A percentile compares a stretch with the other conserved stretches of the same genome.
phyloP scores from a whole-genome alignment of 2,113 vertebrate genomes.

The Myotis davidii region DNA sequence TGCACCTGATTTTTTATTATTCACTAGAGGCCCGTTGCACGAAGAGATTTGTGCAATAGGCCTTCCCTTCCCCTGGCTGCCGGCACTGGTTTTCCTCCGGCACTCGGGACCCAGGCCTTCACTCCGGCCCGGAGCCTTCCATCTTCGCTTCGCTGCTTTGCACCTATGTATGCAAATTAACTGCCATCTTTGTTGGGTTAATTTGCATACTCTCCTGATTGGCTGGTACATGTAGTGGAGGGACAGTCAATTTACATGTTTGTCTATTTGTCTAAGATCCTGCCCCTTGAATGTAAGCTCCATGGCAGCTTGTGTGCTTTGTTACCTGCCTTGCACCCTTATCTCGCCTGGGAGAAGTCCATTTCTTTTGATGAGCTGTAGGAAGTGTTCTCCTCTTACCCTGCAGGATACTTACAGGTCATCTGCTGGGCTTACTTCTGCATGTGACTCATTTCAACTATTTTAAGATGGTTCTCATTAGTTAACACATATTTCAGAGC shows the following conservation, averaged over 20 bases:
- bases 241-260: too few species aligned
- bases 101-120: too few species aligned
- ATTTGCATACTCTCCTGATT: too few species aligned
- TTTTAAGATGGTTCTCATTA: background rate
- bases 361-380: background rate
- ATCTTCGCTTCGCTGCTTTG: too few species aligned
- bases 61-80: too few species aligned
- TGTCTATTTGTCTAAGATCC: too few species aligned
- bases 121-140: too few species aligned
- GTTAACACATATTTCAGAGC: background rate
- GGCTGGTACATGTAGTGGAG: too few species aligned
- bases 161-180: too few species aligned
- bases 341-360: background rate
- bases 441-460: background rate
- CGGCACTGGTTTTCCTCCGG: too few species aligned
- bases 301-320: background rate
- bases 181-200: too few species aligned
- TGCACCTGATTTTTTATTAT: background rate
- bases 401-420: rapidly evolving
- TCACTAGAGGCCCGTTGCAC: background rate
- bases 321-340: background rate
- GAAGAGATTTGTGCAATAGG: too few species aligned
- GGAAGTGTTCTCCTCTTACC: background rate
- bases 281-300: background rate
- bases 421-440: background rate